phyloP scores from a whole-genome alignment of 2,113 vertebrate genomes.

The Tursiops truncatus region DNA sequence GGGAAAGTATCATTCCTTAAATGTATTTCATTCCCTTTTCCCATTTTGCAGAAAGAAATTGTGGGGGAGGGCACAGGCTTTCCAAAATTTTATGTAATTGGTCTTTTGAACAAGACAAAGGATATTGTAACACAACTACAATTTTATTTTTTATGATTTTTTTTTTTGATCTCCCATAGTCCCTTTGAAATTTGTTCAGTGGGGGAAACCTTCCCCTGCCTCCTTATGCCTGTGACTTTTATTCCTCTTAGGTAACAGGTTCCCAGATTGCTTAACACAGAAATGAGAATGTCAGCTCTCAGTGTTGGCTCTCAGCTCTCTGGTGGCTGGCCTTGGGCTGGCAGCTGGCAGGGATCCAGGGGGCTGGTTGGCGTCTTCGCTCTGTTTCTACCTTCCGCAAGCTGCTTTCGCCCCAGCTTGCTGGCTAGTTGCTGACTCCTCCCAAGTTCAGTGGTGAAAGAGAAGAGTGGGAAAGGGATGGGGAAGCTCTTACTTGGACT shows the following conservation, averaged over 20 bases:
- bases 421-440: background rate
- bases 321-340: background rate
- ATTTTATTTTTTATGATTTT: background rate
- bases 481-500: background rate
- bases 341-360: background rate
- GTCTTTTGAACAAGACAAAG: background rate
- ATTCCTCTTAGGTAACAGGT: background rate
- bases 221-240: background rate
- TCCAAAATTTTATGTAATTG: background rate
- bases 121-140: background rate
- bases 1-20: background rate
- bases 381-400: background rate
- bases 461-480: background rate
- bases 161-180: background rate
- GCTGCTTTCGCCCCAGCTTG: background rate
- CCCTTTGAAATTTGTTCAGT: background rate
- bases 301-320: background rate
- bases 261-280: background rate
- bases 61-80: background rate
- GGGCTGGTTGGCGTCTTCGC: background rate
- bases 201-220: background rate
- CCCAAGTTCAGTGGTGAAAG: background rate
- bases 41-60: background rate
- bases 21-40: background rate
- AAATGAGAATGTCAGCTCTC: background rate